Evolutionary conservation across 2,797 vertebrate genomes (phyloP).

Genomic region (Ceryle rudis): DNA sequence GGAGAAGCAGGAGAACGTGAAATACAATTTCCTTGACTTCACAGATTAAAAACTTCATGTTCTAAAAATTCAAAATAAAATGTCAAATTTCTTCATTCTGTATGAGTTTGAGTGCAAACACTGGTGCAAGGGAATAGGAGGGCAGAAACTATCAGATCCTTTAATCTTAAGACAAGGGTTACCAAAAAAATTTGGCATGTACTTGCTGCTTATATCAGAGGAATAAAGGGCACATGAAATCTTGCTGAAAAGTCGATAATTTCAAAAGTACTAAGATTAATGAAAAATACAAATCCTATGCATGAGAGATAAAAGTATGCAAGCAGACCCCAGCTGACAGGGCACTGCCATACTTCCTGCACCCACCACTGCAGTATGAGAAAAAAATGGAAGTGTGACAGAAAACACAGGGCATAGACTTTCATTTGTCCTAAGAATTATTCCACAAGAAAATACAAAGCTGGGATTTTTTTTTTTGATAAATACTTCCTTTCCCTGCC

Average conservation of each 20-base stretch:
- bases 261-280: neutral
- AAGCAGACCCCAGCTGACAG: neutral
- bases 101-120: neutral
- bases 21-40: neutral
- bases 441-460: neutral
- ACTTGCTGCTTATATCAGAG: neutral
- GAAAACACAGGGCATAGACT: neutral
- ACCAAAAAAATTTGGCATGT: neutral
- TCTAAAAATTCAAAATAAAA: neutral
- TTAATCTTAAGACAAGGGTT: neutral
- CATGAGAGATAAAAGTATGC: neutral
- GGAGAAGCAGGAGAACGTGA: neutral
- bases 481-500: neutral
- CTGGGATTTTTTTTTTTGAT: neutral
- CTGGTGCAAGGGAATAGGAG: fast-evolving
- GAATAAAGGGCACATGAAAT: neutral
- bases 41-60: neutral
- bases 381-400: neutral
- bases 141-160: neutral
- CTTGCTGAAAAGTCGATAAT: neutral
- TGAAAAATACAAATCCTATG: neutral
- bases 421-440: neutral
- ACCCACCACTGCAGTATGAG: neutral
- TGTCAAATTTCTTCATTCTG: neutral
- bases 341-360: neutral